Base-by-base conservation (phyloP, 2,888 invertebrate species). In the Drosophila nr. medialis region DNA sequence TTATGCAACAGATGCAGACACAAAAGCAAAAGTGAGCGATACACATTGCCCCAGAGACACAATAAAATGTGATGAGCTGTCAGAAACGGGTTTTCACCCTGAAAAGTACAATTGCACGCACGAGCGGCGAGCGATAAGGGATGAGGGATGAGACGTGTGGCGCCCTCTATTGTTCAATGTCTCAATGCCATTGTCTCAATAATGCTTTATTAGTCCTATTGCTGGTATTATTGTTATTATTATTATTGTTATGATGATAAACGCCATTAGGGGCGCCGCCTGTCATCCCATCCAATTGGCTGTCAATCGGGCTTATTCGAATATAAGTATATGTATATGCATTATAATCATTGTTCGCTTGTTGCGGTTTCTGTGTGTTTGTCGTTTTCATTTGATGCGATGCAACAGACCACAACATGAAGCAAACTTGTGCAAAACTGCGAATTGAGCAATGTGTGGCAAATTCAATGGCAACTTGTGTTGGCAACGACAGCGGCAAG, bases 391-490 rank as follows among this genome's bases (percentile, higher is more conserved):
- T 55, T 18, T 27, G 13, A 21, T n/a, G 18, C 24, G 10, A 48
- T 70, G 64, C 64, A 64, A 30, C 58, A 36, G 64, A 77, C 60
- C 64, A 62, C 68, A 65, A 62, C 59, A 66, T 66, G 29, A 76
- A 56, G 32, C 24, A 11, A 72, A 56, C 29, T 51, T 49, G 51
- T 63, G 59, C 40, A 55, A 64, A 55, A 36, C 40, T 24, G 21
- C 45, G 34, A 54, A 61, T 40, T 29, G 50, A 65, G 50, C 58
- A 30, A 36, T 61, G 62, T 64, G 58, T 32, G 40, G 48, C 38
- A 71, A 56, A 61, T 76, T 78, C 69, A 83, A 79, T 77, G 81
- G 63, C 84, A 77, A 71, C 68, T 83, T 79, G 68, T 81, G 63
- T 71, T 65, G 38, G 34, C 38, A 51, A 30, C 21, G 51, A 55